Evolutionary conservation across 1,140 invertebrate species (phyloP), one percentile per base, ranked within the genome.

Genomic region (Drosophila setifemur): DNA sequence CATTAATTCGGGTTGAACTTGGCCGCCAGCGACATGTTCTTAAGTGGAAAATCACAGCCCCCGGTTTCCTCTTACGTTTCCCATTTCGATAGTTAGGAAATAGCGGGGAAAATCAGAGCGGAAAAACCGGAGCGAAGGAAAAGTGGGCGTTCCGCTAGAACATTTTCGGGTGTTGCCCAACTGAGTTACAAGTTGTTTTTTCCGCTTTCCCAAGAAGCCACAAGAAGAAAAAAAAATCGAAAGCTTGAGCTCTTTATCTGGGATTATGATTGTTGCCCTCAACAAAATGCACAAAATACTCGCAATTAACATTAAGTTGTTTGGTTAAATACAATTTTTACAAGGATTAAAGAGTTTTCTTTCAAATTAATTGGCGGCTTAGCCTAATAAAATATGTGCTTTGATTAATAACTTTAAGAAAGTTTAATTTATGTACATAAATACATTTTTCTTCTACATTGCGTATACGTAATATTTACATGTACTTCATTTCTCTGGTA

Each of bases 31-130:
- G 79, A 85, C 79, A 86, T 37, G 47, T 54, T 39, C 66, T 75
- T 85, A 75, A 85, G 68, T 83, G 64, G 79, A 58, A 83, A 83
- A 68, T 58, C 76, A 18, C 43, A 14, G 35, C 33, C 9, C n/a
- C 31, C 11, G 47, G 45, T 21, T 40, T 63, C 33, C 35, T 25
- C 26, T 31, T 21, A 57, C 35, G 11, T 53, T 58, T 57, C 7
- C 12, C 23, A 25, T 19, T 23, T n/a, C n/a, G n/a, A n/a, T n/a
- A n/a, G n/a, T n/a, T n/a, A n/a, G n/a, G n/a, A n/a, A n/a, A n/a
- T n/a, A n/a, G n/a, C n/a, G 53, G 14, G 8, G 7, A 43, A 50
- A 28, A n/a, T 42, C 11, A 33, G 6, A 23, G n/a, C 9, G 42
- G 29, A 3, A 37, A 33, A 57, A 29, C n/a, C n/a, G n/a, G n/a